Evolutionary conservation across 1,140 invertebrate species (phyloP), one percentile per base, ranked within the genome.

Genomic region (Drosophila miranda): DNA sequence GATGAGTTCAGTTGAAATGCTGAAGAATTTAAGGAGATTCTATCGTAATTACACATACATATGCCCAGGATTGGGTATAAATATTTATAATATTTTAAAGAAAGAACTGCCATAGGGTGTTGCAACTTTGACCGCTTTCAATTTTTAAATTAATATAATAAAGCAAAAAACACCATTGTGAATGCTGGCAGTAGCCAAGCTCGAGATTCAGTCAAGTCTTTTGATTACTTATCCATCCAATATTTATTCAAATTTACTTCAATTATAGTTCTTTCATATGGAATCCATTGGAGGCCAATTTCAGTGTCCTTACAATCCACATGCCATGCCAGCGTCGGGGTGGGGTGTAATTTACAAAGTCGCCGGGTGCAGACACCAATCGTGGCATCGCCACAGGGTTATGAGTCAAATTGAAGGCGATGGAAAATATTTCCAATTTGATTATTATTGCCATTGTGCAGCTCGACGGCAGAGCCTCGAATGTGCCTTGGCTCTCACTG

Each of bases 371-470:
- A 38, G 34, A 38, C 34, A 38, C 34, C 34, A 38, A 38, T 13
- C 23, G 23, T 26, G 23, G 23, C 23, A 26, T 26, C 46, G 30
- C 46, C 48, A 41, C 63, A 64, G 38, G 64, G 43, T 16, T 68
- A 28, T 23, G 13, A 56, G 34, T 50, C 61, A 48, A 55, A 55
- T 67, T 67, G 61, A 67, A 66, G 61, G 61, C 55, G 64, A 68
- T 67, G 64, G 64, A 49, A 38, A 68, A 68, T 68, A 68, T 68
- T 67, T 56, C 62, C 64, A 68, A 68, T 68, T 68, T 68, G 43
- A 68, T 68, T 68, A 68, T 68, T 68, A 68, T 68, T 68, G 38
- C 64, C 64, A 68, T 68, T 68, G 64, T 68, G 63, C 64, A 68
- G 44, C 43, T 6, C 64, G 23, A 67, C 51, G 45, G 44, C 67